A percentile compares a stretch with the other conserved stretches of the same genome.
phyloP scores from a whole-genome alignment of 2,113 vertebrate genomes.

The Pachyramphus minor region DNA sequence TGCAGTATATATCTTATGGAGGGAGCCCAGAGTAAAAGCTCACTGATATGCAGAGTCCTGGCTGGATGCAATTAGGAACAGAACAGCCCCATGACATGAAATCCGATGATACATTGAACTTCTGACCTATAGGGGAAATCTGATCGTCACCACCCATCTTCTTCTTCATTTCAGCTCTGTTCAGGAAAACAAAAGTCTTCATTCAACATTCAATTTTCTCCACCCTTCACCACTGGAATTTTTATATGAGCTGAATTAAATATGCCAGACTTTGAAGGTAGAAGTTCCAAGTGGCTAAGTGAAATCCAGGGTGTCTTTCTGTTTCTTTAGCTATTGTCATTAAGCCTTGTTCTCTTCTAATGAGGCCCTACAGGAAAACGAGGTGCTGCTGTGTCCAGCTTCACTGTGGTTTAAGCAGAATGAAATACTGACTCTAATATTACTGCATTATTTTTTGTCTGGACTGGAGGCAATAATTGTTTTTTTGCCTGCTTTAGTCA shows the following conservation, averaged over 20 bases:
- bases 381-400: not conserved
- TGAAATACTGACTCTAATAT: not conserved
- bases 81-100: constrained; percentile 31
- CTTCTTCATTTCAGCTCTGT: constrained; percentile 24
- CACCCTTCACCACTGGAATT: constrained; percentile 24
- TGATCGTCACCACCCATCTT: not conserved
- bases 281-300: not conserved
- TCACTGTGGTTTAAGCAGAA: not conserved
- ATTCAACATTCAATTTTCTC: constrained; percentile 4
- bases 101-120: constrained; percentile 28
- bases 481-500: not conserved
- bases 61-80: constrained; percentile 14
- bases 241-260: not conserved
- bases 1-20: not conserved
- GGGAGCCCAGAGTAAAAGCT: not conserved
- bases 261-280: not conserved
- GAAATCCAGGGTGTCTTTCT: not conserved
- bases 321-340: not conserved
- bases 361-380: not conserved
- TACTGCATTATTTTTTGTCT: not conserved
- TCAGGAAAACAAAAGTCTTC: constrained; percentile 22
- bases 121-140: constrained; percentile 42
- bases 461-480: not conserved
- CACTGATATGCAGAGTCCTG: not conserved
- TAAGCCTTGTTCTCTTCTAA: not conserved